A percentile compares a stretch with the other conserved stretches of the same genome.
phyloP scores from a whole-genome alignment of 2,797 vertebrate genomes.

The Hypotaenidia philippensis region DNA sequence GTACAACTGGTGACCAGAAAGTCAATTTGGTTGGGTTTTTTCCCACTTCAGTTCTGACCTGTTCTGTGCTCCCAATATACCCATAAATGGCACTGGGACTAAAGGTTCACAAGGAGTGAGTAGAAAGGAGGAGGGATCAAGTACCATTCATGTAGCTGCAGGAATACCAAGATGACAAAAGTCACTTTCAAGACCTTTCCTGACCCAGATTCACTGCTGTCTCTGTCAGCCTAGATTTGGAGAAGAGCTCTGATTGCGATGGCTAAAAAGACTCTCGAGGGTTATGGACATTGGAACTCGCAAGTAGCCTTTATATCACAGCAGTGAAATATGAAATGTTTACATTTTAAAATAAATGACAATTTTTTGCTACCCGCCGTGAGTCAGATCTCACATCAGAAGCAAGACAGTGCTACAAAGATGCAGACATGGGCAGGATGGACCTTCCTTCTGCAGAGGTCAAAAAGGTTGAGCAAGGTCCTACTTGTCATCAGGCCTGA shows the following conservation, averaged over 20 bases:
- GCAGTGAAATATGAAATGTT: background rate
- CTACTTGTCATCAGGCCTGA: background rate
- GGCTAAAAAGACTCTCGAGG: background rate
- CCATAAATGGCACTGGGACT: background rate
- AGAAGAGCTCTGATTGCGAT: background rate
- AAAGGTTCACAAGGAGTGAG: background rate
- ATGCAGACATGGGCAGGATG: background rate
- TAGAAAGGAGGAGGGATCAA: slow-evolving; percentile 5
- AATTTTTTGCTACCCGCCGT: background rate
- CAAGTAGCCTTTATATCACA: background rate
- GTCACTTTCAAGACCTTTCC: background rate
- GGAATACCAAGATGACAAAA: background rate
- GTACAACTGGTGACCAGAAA: slow-evolving; percentile 32
- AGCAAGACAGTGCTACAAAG: background rate
- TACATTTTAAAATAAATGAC: background rate
- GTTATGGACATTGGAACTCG: background rate
- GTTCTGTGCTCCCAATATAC: background rate
- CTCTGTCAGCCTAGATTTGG: background rate
- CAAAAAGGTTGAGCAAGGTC: background rate
- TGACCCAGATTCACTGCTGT: background rate
- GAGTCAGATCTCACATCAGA: background rate
- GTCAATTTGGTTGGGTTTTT: background rate
- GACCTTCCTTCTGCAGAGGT: background rate
- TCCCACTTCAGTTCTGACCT: background rate
- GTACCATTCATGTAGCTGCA: background rate